These are phyloP conservation scores for Nineta flava DNA, from an alignment of 2,888 invertebrate genomes.

Conservation along the genomic window DNA sequence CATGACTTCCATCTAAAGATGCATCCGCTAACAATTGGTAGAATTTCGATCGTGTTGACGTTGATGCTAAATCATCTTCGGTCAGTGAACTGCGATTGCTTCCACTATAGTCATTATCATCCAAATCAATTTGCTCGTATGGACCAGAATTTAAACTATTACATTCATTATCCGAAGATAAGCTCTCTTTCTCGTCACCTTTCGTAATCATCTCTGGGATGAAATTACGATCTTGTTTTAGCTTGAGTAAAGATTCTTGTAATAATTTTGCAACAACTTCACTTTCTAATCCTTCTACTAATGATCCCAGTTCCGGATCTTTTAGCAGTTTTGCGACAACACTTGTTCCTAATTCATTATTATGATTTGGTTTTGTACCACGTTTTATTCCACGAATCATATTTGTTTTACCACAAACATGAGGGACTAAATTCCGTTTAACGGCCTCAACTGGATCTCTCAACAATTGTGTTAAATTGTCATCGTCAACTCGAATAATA, in stretches of 20 bases:
- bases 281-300: conserved; percentile 43
- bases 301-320: conserved; percentile 45
- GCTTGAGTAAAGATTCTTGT: conserved; percentile 47
- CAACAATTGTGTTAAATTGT: conserved; percentile 39
- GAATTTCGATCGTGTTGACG: conserved; percentile 49
- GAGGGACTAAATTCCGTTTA: conserved; percentile 55
- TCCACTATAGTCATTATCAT: conserved; percentile 54
- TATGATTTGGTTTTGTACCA: background rate
- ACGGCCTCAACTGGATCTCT: conserved; percentile 64
- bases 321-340: conserved; percentile 43
- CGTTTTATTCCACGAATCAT: conserved; percentile 22
- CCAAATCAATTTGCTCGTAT: conserved; percentile 59
- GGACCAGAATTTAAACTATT: conserved; percentile 51
- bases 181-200: conserved; percentile 5
- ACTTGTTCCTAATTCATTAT: conserved; percentile 18
- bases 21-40: conserved; percentile 58
- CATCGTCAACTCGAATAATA: conserved; percentile 1
- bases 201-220: conserved; percentile 12
- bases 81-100: conserved; percentile 30
- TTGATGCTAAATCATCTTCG: conserved; percentile 40
- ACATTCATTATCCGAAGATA: conserved; percentile 24
- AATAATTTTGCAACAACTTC: conserved; percentile 45
- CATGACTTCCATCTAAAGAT: conserved; percentile 45
- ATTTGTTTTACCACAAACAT: conserved; percentile 52
- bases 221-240: conserved; percentile 26